A percentile compares a stretch with the other conserved stretches of the same genome.
phyloP scores from a whole-genome alignment of 92 coral and sea anemone species.

The Zoanthus gigantus region DNA sequence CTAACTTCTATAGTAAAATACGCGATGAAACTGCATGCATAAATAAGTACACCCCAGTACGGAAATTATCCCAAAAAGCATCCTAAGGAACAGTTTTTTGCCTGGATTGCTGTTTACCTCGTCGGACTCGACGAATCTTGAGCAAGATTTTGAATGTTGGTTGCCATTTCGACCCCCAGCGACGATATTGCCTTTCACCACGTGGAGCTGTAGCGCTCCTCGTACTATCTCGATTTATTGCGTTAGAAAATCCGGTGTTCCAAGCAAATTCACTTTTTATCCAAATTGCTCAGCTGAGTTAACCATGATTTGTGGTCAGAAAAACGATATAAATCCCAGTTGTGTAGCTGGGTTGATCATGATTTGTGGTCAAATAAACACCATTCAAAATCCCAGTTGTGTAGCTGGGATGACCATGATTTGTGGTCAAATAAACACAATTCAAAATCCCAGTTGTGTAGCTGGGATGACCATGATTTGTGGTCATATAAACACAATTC shows the following conservation, averaged over 20 bases:
- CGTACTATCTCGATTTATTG: conserved; percentile 30
- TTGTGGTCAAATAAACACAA: conserved; percentile 23
- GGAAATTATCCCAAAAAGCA: too few species aligned
- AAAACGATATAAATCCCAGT: conserved; percentile 17
- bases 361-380: conserved; percentile 28
- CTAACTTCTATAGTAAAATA: too few species aligned
- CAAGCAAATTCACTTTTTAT: conserved; percentile 33
- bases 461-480: conserved; percentile 14
- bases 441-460: conserved; percentile 16
- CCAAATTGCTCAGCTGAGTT: conserved; percentile 32
- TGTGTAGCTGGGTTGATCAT: conserved; percentile 7
- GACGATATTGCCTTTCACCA: conserved; percentile 34
- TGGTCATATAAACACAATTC: conserved; percentile 19
- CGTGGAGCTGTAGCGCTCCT: conserved; percentile 35
- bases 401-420: conserved; percentile 1
- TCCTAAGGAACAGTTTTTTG: conserved; percentile 26
- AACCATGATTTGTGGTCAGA: conserved; percentile 18
- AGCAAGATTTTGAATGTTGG: conserved; percentile 45
- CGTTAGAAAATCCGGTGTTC: conserved; percentile 37
- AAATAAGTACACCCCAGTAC: too few species aligned
- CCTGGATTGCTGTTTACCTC: conserved; percentile 36
- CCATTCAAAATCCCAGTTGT: conserved; percentile 19
- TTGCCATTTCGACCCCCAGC: conserved; percentile 38
- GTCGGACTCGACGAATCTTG: conserved; percentile 46
- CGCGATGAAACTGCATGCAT: too few species aligned